phyloP scores from a whole-genome alignment of 2,113 vertebrate species.

The Corvus moneduloides region DNA sequence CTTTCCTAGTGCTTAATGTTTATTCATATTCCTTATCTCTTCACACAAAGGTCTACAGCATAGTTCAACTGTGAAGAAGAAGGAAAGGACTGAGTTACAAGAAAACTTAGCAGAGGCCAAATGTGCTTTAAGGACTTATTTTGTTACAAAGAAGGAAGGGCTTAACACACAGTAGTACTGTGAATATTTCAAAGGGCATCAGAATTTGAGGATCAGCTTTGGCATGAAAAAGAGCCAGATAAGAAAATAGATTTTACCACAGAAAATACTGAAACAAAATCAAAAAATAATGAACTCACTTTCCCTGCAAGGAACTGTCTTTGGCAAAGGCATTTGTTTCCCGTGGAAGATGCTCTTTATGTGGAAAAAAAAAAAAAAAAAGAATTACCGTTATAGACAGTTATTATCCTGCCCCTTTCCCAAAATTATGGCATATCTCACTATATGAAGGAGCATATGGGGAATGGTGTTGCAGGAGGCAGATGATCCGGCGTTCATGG shows the following conservation, averaged over 20 bases:
- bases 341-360: background rate
- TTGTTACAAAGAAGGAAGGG: background rate
- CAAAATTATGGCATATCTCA: background rate
- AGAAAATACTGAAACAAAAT: background rate
- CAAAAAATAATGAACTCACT: background rate
- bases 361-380: too few relatives aligned
- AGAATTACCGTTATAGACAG: background rate
- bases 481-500: rapidly evolving
- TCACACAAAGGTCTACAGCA: background rate
- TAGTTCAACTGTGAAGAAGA: background rate
- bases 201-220: background rate
- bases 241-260: background rate
- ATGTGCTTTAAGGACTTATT: background rate
- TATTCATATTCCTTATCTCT: background rate
- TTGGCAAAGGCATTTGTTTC: background rate
- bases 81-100: background rate
- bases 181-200: background rate
- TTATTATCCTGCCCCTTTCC: background rate
- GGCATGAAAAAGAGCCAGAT: background rate
- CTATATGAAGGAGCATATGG: rapidly evolving
- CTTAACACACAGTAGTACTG: background rate
- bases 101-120: background rate
- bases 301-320: background rate
- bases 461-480: background rate
- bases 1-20: background rate